Evolutionary conservation across 35 echinoderm and acorn worm species (phyloP).

Genomic region (Heliocidaris erythrogramma): DNA sequence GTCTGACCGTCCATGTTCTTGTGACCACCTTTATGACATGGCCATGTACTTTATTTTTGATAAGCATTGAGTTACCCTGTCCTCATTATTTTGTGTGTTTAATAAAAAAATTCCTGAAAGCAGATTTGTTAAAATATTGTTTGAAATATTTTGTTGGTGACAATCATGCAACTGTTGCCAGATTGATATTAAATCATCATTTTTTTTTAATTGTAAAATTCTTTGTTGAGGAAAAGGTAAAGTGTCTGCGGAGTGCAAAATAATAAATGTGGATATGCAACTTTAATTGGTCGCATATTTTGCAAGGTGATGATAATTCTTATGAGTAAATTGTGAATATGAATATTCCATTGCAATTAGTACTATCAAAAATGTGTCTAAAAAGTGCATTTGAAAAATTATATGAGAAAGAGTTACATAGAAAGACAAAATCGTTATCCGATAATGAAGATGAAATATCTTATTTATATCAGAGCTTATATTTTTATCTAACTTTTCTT

Average conservation of each 20-base stretch:
- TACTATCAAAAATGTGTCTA: background rate
- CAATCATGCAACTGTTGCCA: background rate
- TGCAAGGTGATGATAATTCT: background rate
- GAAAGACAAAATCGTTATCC: background rate
- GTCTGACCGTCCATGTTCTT: background rate
- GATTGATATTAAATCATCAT: background rate
- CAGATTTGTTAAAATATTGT: background rate
- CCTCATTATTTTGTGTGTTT: background rate
- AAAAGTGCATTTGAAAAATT: background rate
- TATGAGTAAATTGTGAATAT: background rate
- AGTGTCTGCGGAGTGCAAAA: background rate
- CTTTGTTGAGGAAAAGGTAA: background rate
- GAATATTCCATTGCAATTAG: background rate
- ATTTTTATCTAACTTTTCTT: background rate
- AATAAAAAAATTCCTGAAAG: background rate
- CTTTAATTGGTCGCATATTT: background rate
- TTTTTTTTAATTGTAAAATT: background rate
- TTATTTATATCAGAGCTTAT: background rate
- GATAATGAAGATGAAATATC: background rate
- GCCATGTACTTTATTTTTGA: background rate
- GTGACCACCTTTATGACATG: too few relatives aligned
- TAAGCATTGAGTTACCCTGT: background rate
- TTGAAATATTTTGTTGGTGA: background rate
- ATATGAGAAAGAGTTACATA: background rate
- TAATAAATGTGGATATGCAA: background rate